Percentiles rank a stretch among this genome's conserved stretches.
phyloP scores from a whole-genome alignment of 2,113 vertebrate species.

The Scophthalmus maximus region DNA sequence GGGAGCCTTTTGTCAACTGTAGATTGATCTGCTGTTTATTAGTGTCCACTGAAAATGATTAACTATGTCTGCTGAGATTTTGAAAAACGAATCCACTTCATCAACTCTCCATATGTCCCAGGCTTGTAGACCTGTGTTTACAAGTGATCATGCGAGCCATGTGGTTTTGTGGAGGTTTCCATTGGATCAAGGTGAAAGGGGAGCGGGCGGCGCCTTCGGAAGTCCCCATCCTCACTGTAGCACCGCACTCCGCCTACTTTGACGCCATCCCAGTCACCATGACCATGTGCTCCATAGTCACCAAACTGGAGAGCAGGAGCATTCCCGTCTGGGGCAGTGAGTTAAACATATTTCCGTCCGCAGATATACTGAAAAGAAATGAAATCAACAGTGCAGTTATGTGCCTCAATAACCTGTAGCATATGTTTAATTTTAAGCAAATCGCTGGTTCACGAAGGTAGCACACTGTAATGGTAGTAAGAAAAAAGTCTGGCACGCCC shows the following conservation, averaged over 20 bases:
- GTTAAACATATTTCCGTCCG: conserved; percentile 64
- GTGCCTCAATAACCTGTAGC: neutral
- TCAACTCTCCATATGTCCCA: conserved; percentile 71
- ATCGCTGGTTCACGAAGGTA: no score
- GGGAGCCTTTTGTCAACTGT: neutral
- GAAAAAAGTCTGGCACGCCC: no score
- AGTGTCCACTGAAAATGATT: neutral
- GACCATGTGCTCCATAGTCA: conserved; percentile 95
- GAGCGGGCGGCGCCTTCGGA: conserved; percentile 84
- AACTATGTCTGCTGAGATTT: neutral
- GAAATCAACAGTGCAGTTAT: neutral
- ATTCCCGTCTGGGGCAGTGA: conserved; percentile 98
- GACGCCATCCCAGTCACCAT: conserved; percentile 96
- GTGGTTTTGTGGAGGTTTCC: conserved; percentile 98
- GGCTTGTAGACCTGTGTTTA: conserved; percentile 87
- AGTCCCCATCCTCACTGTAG: conserved; percentile 90
- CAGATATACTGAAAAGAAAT: neutral
- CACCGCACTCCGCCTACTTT: conserved; percentile 96
- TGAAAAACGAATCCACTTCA: neutral
- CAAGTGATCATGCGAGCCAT: conserved; percentile 92
- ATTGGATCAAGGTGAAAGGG: conserved; percentile 92
- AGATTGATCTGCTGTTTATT: neutral
- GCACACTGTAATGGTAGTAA: no score
- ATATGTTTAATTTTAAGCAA: neutral
- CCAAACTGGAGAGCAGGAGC: conserved; percentile 94